Base-by-base conservation (phyloP, 2,113 vertebrate species). In the Otolemur garnettii region DNA sequence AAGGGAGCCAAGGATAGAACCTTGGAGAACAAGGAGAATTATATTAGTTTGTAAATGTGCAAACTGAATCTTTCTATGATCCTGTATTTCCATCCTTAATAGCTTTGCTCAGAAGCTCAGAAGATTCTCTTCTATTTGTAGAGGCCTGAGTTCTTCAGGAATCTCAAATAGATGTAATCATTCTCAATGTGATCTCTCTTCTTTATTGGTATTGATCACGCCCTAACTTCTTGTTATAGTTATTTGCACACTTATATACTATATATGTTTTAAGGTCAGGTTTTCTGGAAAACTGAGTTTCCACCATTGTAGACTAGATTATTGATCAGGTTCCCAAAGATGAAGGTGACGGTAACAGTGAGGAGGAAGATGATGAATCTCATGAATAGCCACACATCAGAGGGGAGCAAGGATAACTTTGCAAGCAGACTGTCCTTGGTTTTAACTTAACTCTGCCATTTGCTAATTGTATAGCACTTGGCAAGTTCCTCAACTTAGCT, bases 371-470 rank as follows among this genome's bases (percentile, higher is more conserved):
- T 5, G 9, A 30, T 22, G 42, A 53, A 26, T 53, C 50, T 14
- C 18, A 21, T 1, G 22, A 3, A 22, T 5, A 53, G 38, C 12
- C 50, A 60, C 10, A 38, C 62, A 19, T 50, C 18, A 0, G n/a
- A 59, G 62, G 4, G 15, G 59, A 79, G 17, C 69, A 55, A 85
- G n/a, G 24, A 28, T 2, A 57, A 14, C 62, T 62, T 33, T 81
- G 60, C n/a, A 59, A 84, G 83, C 28, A 30, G 80, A 88, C 57
- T 33, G 42, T 57, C 77, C 78, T 94, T 91, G 72, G 66, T 68
- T 80, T 91, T 94, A 95, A 87, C 78, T 94, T 88, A 87, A 93
- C 71, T 75, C 66, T 77, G 78, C 60, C 42, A 19, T 75, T 81
- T 79, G 45, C 82, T 83, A 80, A 83, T 93, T 94, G 91, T 50